Percentiles rank a stretch among this genome's conserved stretches.
Conservation (phyloP, 2,113 vertebrate genomes). For the Glaucomys volans region DNA sequence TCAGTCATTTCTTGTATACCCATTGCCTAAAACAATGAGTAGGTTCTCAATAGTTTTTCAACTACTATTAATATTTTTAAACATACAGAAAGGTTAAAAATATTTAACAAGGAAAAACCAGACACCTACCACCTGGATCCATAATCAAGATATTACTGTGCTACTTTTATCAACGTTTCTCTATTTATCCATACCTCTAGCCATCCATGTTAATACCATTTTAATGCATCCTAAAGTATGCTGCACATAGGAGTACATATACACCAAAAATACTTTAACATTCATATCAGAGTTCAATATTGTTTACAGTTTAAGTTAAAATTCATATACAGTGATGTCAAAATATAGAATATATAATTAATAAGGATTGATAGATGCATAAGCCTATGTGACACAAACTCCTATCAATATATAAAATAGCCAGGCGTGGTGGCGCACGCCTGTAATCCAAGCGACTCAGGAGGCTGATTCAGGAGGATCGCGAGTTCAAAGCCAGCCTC, state of each 20-base stretch:
- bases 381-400: not conserved
- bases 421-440: too few relatives aligned
- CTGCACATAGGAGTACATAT: not conserved
- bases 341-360: slow-evolving; percentile 8
- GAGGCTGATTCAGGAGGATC: too few relatives aligned
- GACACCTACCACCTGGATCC: not conserved
- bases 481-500: too few relatives aligned
- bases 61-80: slow-evolving; percentile 8
- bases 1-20: not conserved
- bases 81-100: not conserved
- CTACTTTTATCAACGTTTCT: not conserved
- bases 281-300: slow-evolving; percentile 18
- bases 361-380: not conserved
- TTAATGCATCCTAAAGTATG: not conserved
- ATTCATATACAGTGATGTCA: not conserved
- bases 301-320: not conserved
- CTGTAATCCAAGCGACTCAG: too few relatives aligned
- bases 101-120: not conserved
- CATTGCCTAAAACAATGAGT: not conserved
- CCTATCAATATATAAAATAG: not conserved
- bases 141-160: slow-evolving; percentile 19
- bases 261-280: not conserved
- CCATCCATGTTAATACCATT: slow-evolving; percentile 1
- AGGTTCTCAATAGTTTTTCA: not conserved
- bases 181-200: not conserved